Evolutionary conservation across 2,888 invertebrate genomes (phyloP).

Genomic region (Caenorhabditis uteleia): DNA sequence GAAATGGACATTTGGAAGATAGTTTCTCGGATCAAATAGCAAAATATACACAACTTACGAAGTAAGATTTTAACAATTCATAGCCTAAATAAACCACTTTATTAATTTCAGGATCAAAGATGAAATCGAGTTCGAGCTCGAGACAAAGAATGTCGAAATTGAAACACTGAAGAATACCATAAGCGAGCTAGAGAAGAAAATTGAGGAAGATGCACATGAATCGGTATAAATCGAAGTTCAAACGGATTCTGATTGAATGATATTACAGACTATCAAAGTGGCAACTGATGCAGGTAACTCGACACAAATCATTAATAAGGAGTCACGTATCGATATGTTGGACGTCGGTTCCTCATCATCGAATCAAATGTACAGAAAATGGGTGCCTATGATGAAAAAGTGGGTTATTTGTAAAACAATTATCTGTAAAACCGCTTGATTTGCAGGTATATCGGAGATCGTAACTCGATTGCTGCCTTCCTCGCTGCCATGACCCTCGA

Average conservation of each 20-base stretch:
- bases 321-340: conserved; percentile 30
- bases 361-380: conserved; percentile 20
- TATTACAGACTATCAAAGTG: no score
- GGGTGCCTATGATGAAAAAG: conserved; percentile 39
- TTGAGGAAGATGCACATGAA: no score
- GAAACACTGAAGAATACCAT: no score
- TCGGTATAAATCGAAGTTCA: no score
- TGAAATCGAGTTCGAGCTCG: no score
- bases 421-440: no score
- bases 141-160: no score
- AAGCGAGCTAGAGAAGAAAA: conserved; percentile 1
- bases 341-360: conserved; percentile 26
- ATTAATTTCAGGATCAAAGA: conserved; percentile 11
- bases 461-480: conserved; percentile 47
- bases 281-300: conserved; percentile 42
- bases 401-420: no score
- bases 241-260: no score
- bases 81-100: no score
- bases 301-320: conserved; percentile 42
- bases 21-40: conserved; percentile 11
- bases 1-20: conserved; percentile 29
- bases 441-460: conserved; percentile 49
- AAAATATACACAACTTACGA: background rate
- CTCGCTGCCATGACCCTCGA: conserved; percentile 42
- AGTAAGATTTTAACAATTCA: no score